phyloP scores from a whole-genome alignment of 1,140 invertebrate species.

The Conopomorpha cramerella region DNA sequence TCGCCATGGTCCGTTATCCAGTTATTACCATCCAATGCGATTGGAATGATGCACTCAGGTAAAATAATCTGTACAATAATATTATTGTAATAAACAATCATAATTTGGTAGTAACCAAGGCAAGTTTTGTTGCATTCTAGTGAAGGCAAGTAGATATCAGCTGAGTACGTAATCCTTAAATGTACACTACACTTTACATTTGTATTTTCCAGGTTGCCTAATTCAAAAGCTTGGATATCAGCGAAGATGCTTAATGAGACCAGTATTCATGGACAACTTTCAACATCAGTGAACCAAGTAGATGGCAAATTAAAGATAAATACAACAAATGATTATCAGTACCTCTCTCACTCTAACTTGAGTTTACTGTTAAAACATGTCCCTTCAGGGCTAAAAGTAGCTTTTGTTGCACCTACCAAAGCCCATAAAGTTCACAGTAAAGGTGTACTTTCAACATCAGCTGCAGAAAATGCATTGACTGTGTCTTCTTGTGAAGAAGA shows the following conservation, averaged over 20 bases:
- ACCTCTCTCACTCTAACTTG: conserved; percentile 30
- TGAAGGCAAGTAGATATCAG: no score
- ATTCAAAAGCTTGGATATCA: conserved; percentile 49
- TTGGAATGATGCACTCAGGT: conserved; percentile 53
- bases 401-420: conserved; percentile 48
- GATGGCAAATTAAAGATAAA: conserved; percentile 45
- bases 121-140: no score
- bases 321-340: conserved; percentile 32
- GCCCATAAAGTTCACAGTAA: conserved; percentile 45
- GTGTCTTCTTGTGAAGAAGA: conserved; percentile 66
- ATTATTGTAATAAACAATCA: background rate
- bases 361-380: conserved; percentile 42
- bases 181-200: no score
- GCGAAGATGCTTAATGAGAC: conserved; percentile 39
- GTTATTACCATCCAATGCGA: conserved; percentile 50
- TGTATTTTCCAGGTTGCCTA: conserved; percentile 29
- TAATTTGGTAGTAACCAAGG: no score
- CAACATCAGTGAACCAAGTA: conserved; percentile 19
- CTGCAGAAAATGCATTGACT: conserved; percentile 63
- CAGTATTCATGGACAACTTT: conserved; percentile 45
- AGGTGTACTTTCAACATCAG: conserved; percentile 58
- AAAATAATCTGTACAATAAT: conserved; percentile 7
- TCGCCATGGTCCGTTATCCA: no score
- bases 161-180: no score
- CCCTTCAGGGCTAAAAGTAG: conserved; percentile 33